Base-by-base conservation (phyloP, 2,888 invertebrate species). In the Phytoseiulus persimilis region DNA sequence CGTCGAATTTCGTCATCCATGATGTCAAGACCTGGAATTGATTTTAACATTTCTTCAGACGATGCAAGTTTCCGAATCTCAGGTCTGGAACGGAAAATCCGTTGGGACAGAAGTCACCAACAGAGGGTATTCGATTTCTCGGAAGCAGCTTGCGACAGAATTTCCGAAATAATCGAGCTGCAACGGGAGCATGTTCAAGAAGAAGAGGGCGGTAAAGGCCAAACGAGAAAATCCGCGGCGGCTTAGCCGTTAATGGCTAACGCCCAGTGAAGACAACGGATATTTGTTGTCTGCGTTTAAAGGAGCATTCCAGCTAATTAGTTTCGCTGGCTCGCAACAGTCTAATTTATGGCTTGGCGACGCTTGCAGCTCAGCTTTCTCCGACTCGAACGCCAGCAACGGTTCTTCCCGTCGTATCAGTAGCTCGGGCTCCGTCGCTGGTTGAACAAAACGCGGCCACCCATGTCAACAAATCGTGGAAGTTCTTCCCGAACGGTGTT, bases 1-100 rank as follows among this genome's bases (percentile, higher is more conserved):
- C 97, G 94, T 99, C 99, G 93, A 98, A 99, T 93, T 98, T 99
- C 90, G 98, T 97, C 95, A 99, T 96, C 99, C 99, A 99, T 87
- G 98, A 98, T 91, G 98, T 98, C 91, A 99, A 94, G 83, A 87
- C 87, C 87, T 87, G 33, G 6, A 33, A 87, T 14, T 14, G 33
- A n/a, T 11, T 65, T 2, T 18, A 23, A 1, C 65, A 18, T 65
- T 65, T 65, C 9, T 39, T 6, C 3, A 39, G 39, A n/a, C 46
- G 14, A 46, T 46, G 46, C 46, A 14, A 6, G 9, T 46, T 46
- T 46, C 46, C 9, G 46, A 46, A 46, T 46, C 46, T n/a, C n/a
- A n/a, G n/a, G n/a, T n/a, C n/a, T n/a, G n/a, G n/a, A n/a, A n/a
- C n/a, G n/a, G n/a, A n/a, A n/a, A n/a, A n/a, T n/a, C n/a, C n/a